phyloP scores from a whole-genome alignment of 2,888 invertebrate genomes.

The Leptogaster cylindrica region DNA sequence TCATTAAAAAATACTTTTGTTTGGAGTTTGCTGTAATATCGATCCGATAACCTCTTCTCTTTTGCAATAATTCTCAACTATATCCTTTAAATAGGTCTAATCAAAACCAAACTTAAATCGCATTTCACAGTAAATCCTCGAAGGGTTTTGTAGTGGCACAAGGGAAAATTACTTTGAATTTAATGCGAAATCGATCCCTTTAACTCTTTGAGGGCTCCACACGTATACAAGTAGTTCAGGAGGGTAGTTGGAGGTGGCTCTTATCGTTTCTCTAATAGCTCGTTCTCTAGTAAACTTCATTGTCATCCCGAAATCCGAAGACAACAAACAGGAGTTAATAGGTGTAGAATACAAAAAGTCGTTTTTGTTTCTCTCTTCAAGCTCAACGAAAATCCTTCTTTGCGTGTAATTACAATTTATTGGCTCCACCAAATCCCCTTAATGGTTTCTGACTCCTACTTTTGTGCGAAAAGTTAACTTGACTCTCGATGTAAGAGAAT shows the following conservation, averaged over 20 bases:
- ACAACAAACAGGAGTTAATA: slow-evolving; percentile 34
- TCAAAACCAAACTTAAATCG: neutral
- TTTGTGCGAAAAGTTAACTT: slow-evolving; percentile 37
- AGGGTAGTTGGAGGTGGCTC: too few relatives aligned
- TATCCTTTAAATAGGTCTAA: too few relatives aligned
- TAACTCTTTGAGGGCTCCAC: slow-evolving; percentile 7
- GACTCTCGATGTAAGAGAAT: slow-evolving; percentile 37
- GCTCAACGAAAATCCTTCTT: slow-evolving; percentile 27
- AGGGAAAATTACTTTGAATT: slow-evolving; percentile 22
- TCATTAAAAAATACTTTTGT: too few relatives aligned
- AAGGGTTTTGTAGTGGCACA: neutral
- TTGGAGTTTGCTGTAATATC: too few relatives aligned
- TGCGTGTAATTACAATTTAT: slow-evolving; percentile 40
- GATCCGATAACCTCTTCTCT: too few relatives aligned
- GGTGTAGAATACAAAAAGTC: slow-evolving; percentile 36
- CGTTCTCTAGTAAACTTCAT: slow-evolving; percentile 20
- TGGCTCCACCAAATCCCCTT: slow-evolving; percentile 39
- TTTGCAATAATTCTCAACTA: too few relatives aligned
- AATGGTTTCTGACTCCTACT: slow-evolving; percentile 40
- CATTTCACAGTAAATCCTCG: slow-evolving; percentile 11
- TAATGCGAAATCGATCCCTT: slow-evolving; percentile 16
- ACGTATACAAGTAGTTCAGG: too few relatives aligned
- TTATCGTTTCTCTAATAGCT: slow-evolving; percentile 1
- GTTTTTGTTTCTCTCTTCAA: slow-evolving; percentile 14
- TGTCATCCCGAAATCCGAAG: slow-evolving; percentile 35